phyloP scores from a whole-genome alignment of 2,113 vertebrate species.

The Sinocyclocheilus rhinocerous region DNA sequence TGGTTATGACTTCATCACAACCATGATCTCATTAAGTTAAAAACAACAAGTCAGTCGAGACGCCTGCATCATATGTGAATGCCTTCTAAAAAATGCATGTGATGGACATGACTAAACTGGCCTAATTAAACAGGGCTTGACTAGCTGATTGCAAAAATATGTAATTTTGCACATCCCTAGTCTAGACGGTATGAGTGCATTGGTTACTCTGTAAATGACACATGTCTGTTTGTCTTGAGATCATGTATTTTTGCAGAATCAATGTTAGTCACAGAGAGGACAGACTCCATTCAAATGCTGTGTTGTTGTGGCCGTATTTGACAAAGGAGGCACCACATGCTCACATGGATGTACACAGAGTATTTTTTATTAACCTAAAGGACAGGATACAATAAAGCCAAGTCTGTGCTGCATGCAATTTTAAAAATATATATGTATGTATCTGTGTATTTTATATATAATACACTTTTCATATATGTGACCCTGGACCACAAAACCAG shows the following conservation, averaged over 20 bases:
- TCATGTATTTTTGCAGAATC: background rate
- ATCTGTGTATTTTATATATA: too few species aligned
- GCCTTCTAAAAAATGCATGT: background rate
- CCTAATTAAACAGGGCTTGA: background rate
- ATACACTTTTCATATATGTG: too few species aligned
- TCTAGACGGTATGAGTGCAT: background rate
- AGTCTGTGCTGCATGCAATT: too few species aligned
- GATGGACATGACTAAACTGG: background rate
- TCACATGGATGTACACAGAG: background rate
- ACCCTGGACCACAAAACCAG: too few species aligned
- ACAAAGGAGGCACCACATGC: constrained; percentile 14
- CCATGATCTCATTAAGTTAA: background rate
- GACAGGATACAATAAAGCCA: background rate
- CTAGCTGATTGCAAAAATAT: background rate
- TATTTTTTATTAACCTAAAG: background rate
- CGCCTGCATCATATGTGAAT: background rate
- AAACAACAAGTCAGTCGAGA: background rate
- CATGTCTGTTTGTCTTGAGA: background rate
- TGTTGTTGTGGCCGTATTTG: background rate
- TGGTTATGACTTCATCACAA: background rate
- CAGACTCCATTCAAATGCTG: background rate
- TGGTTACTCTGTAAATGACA: background rate
- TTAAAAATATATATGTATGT: too few species aligned
- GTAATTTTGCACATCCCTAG: background rate
- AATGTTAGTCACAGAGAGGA: background rate